Evolutionary conservation across 2,113 vertebrate genomes (phyloP).

Genomic region (Shinisaurus crocodilurus): DNA sequence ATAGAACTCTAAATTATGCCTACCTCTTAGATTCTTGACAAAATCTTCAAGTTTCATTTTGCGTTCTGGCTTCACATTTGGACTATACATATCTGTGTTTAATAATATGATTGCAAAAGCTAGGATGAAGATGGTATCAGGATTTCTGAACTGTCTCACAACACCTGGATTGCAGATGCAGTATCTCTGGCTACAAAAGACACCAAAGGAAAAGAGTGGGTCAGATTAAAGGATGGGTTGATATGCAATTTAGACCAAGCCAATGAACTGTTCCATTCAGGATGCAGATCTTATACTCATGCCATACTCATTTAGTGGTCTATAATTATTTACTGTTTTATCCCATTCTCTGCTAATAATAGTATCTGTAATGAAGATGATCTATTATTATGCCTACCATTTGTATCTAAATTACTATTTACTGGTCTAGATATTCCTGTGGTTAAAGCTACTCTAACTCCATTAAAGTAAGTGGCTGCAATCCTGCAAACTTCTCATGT

Average conservation of each 20-base stretch:
- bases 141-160: slow-evolving; percentile 95
- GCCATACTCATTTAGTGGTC: neutral
- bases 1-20: neutral
- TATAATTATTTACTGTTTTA: neutral
- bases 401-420: neutral
- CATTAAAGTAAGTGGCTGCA: slow-evolving; percentile 4
- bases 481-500: neutral
- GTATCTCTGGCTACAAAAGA: slow-evolving; percentile 89
- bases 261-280: neutral
- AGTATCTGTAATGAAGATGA: neutral
- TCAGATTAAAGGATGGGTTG: slow-evolving; percentile 28
- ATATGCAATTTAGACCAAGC: slow-evolving; percentile 1
- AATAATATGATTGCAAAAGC: slow-evolving; percentile 98
- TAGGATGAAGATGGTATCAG: slow-evolving; percentile 98
- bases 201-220: neutral
- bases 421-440: neutral
- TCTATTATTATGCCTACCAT: neutral
- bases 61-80: slow-evolving; percentile 95
- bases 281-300: neutral
- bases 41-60: slow-evolving; percentile 99
- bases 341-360: slow-evolving; percentile 4
- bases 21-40: slow-evolving; percentile 95
- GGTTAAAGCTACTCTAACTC: neutral
- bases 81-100: slow-evolving; percentile 99
- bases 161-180: slow-evolving; percentile 98